phyloP scores from a whole-genome alignment of 2,888 invertebrate species.

The Mamestra brassicae region DNA sequence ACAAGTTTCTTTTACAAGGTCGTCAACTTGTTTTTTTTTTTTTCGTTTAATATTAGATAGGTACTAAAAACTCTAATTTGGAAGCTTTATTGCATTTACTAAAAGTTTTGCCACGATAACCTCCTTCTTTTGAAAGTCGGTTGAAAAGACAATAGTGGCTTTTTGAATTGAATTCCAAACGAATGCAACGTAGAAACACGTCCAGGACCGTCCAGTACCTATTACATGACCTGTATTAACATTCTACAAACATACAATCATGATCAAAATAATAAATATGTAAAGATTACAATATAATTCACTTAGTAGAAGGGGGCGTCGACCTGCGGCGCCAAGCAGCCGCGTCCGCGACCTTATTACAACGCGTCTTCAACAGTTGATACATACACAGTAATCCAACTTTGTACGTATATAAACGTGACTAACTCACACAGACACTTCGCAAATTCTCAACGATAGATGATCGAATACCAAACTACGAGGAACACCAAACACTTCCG shows the following conservation, averaged over 20 bases:
- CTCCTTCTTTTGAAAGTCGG: too few species aligned
- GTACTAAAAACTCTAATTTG: background rate
- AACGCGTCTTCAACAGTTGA: constrained; percentile 69
- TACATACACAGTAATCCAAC: constrained; percentile 66
- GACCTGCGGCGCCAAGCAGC: constrained; percentile 84
- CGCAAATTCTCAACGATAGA: constrained; percentile 59
- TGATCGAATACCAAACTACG: constrained; percentile 54
- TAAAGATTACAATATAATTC: constrained; percentile 76
- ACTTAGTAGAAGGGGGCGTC: constrained; percentile 81
- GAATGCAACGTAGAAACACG: background rate
- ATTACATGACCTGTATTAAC: constrained; percentile 49
- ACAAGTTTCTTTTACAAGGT: constrained; percentile 30
- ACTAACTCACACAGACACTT: constrained; percentile 62
- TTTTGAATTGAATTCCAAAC: background rate
- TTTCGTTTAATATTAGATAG: background rate
- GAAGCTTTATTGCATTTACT: background rate
- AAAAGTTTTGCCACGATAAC: background rate
- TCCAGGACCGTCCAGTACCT: constrained; percentile 27
- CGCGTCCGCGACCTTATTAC: constrained; percentile 88
- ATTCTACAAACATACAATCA: constrained; percentile 51
- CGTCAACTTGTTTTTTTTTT: background rate
- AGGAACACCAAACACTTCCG: constrained; percentile 59
- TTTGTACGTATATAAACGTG: constrained; percentile 64
- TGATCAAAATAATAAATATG: constrained; percentile 60
- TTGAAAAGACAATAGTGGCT: background rate